Conservation (phyloP, 2,888 invertebrate species). For the Parnassius apollo region DNA sequence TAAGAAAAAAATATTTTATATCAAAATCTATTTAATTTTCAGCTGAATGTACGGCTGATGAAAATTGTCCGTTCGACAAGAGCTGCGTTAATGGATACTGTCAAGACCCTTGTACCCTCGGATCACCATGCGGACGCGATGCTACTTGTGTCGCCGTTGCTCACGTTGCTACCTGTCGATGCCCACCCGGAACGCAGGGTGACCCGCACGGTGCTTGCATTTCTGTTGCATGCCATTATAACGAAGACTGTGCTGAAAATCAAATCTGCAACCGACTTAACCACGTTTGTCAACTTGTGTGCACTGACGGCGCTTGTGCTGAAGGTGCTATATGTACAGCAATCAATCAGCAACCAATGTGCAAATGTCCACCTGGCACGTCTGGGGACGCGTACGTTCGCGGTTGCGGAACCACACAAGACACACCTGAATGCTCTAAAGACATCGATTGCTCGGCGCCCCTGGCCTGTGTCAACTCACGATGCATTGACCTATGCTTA, state of each 20-base stretch:
- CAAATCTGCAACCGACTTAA: slow-evolving; percentile 93
- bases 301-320: slow-evolving; percentile 91
- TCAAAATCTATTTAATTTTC: slow-evolving; percentile 24
- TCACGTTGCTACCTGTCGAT: slow-evolving; percentile 90
- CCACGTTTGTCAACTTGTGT: slow-evolving; percentile 90
- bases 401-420: slow-evolving; percentile 61
- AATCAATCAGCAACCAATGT: slow-evolving; percentile 87
- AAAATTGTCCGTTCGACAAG: slow-evolving; percentile 92
- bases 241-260: slow-evolving; percentile 92
- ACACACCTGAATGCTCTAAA: slow-evolving; percentile 83
- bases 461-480: slow-evolving; percentile 88
- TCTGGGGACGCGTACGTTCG: slow-evolving; percentile 89
- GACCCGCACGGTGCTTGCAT: slow-evolving; percentile 91
- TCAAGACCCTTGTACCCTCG: slow-evolving; percentile 87
- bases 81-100: slow-evolving; percentile 90
- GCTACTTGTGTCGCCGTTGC: slow-evolving; percentile 88
- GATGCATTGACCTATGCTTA: slow-evolving; percentile 89
- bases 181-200: slow-evolving; percentile 92
- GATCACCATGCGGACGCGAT: slow-evolving; percentile 88
- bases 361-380: slow-evolving; percentile 87
- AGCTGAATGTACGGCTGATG: slow-evolving; percentile 91
- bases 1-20: too few species aligned
- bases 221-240: slow-evolving; percentile 91
- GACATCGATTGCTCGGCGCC: slow-evolving; percentile 89
- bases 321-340: slow-evolving; percentile 88